These are phyloP conservation scores for Chrysotoxum bicinctum DNA, from an alignment of 2,888 invertebrate genomes.

Conservation along the genomic window DNA sequence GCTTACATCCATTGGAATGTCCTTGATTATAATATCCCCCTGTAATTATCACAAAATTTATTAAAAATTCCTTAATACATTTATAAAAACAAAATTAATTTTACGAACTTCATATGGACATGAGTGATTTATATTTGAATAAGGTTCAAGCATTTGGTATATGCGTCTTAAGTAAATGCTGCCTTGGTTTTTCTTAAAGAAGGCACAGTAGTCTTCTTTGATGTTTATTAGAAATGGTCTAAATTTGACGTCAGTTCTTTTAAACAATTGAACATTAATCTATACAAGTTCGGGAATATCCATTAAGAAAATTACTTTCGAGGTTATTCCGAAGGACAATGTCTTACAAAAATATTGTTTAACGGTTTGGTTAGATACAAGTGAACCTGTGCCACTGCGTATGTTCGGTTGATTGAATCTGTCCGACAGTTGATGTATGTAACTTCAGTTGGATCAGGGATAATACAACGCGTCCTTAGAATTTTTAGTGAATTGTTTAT, in stretches of 20 bases:
- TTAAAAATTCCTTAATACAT: not conserved
- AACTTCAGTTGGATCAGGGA: no score
- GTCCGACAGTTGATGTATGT: no score
- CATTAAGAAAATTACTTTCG: no score
- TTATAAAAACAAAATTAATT: not conserved
- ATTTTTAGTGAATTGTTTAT: no score
- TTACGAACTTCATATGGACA: constrained; percentile 32
- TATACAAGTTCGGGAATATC: no score
- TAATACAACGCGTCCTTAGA: no score
- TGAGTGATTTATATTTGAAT: constrained; percentile 34
- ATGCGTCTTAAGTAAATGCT: not conserved
- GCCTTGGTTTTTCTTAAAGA: constrained; percentile 16
- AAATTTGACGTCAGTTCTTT: not conserved
- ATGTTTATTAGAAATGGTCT: constrained; percentile 23
- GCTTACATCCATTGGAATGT: not conserved
- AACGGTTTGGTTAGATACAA: no score
- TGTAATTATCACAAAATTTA: not conserved
- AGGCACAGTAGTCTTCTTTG: constrained; percentile 22
- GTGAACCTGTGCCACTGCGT: no score
- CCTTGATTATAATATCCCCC: not conserved
- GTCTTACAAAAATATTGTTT: no score
- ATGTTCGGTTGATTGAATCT: no score
- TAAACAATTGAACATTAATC: no score
- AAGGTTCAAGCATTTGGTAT: not conserved
- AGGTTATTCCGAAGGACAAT: no score